Base-by-base conservation (phyloP, 2,888 invertebrate species). In the Latheticus oryzae region DNA sequence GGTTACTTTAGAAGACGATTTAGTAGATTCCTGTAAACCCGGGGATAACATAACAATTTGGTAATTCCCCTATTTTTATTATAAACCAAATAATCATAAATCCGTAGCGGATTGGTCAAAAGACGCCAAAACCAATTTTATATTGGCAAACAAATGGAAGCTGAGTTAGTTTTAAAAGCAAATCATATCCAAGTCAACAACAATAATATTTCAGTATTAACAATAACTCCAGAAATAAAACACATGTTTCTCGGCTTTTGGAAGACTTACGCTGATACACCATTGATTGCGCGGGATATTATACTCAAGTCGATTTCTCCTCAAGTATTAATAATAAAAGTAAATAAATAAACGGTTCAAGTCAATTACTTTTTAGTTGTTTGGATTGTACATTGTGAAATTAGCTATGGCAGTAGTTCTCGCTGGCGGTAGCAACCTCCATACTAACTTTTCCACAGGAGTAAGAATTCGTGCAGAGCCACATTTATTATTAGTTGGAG, bases 321-420 rank as follows among this genome's bases (percentile, higher is more conserved):
- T n/a, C 87, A 91, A 81, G 90, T 91, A 76, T 4, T 33, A 26
- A 23, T 7, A 15, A 8, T 43, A 37, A n/a, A n/a, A n/a, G n/a
- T n/a, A n/a, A n/a, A n/a, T n/a, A n/a, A n/a, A n/a, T n/a, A n/a
- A n/a, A n/a, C n/a, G n/a, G 13, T 8, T 32, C 13, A 32, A 8
- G n/a, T 12, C 15, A 7, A 15, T 23, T 28, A 40, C 3, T 28
- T 57, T 32, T n/a, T 81, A 91, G 88, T 86, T 95, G 1, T 94
- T 90, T 77, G 95, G 95, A n/a, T 82, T 95, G 70, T 91, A 93
- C 76, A 80, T 90, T 47, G 90, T 93, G 0, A 95, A 96, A 80
- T 78, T 95, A 54, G 92, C 94, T n/a, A 80, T 94, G 5, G 85
- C 90, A 12, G 80, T 95, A 12, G 86, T 81, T 7, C 73, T 83